These are phyloP conservation scores for Idaea straminata DNA, from an alignment of 2,888 invertebrate genomes.

Conservation along the genomic window DNA sequence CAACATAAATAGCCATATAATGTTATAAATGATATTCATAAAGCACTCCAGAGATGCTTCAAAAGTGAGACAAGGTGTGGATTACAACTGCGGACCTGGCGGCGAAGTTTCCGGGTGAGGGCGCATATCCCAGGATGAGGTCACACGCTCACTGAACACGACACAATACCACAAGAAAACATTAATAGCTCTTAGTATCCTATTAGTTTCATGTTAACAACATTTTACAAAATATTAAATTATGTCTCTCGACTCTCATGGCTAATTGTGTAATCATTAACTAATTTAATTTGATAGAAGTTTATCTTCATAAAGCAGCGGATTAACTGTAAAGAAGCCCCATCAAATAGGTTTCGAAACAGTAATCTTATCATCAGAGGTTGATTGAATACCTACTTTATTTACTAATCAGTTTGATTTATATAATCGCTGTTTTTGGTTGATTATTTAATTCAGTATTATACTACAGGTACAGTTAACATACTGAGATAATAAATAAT, in stretches of 20 bases:
- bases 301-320: not conserved
- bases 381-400: not conserved
- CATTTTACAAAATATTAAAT: not conserved
- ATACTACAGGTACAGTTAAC: not conserved
- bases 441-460: not conserved
- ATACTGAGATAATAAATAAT: not conserved
- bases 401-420: not conserved
- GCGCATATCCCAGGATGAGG: slow-evolving; percentile 57
- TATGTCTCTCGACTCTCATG: too few species aligned
- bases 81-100: slow-evolving; percentile 57
- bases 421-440: not conserved
- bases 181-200: slow-evolving; percentile 8
- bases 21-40: not conserved
- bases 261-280: not conserved
- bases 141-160: slow-evolving; percentile 66
- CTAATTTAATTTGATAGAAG: not conserved
- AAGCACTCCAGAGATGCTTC: slow-evolving; percentile 6
- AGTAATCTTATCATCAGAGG: not conserved
- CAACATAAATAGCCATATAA: too few species aligned
- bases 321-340: not conserved
- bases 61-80: slow-evolving; percentile 50
- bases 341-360: not conserved
- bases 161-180: slow-evolving; percentile 51
- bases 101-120: slow-evolving; percentile 65
- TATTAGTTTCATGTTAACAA: not conserved